phyloP scores from a whole-genome alignment of 2,797 vertebrate species.

The Eupleurogrammus muticus region DNA sequence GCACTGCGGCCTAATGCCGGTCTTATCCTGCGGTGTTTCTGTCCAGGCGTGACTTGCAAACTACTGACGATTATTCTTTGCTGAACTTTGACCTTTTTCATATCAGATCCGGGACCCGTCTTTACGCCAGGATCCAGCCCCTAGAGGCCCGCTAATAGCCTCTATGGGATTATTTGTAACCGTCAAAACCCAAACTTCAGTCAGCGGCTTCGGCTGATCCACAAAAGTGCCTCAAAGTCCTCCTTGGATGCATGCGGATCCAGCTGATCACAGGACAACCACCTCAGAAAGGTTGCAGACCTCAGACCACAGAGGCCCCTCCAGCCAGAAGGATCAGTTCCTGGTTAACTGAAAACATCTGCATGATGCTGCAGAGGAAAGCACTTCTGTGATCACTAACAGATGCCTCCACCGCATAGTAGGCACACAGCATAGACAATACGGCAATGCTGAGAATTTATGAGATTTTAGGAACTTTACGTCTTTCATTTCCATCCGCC shows the following conservation, averaged over 20 bases:
- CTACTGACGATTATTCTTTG: slow-evolving; percentile 4
- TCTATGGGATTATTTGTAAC: not conserved
- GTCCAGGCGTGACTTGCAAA: slow-evolving; percentile 6
- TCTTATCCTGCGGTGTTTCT: not conserved
- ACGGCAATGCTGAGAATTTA: slow-evolving; percentile 7
- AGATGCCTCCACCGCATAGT: slow-evolving; percentile 47
- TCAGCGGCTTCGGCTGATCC: slow-evolving; percentile 10
- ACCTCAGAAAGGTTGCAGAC: slow-evolving; percentile 27
- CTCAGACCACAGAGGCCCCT: slow-evolving; percentile 35
- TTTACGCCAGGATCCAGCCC: not conserved
- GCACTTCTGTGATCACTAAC: slow-evolving; percentile 61
- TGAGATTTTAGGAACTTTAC: not conserved
- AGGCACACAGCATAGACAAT: slow-evolving; percentile 15
- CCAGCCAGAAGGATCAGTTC: slow-evolving; percentile 59
- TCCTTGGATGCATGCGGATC: not conserved
- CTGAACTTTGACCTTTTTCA: slow-evolving; percentile 1
- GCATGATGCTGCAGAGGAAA: slow-evolving; percentile 62
- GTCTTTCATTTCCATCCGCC: slow-evolving; percentile 13
- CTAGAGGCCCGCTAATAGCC: not conserved
- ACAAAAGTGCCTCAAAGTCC: not conserved
- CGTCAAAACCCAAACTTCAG: not conserved
- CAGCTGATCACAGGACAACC: slow-evolving; percentile 36
- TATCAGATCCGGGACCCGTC: not conserved
- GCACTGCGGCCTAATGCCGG: slow-evolving; percentile 2
- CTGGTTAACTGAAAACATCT: slow-evolving; percentile 61